phyloP scores from a whole-genome alignment of 92 coral and sea anemone species.

The Palythoa grandiflora region DNA sequence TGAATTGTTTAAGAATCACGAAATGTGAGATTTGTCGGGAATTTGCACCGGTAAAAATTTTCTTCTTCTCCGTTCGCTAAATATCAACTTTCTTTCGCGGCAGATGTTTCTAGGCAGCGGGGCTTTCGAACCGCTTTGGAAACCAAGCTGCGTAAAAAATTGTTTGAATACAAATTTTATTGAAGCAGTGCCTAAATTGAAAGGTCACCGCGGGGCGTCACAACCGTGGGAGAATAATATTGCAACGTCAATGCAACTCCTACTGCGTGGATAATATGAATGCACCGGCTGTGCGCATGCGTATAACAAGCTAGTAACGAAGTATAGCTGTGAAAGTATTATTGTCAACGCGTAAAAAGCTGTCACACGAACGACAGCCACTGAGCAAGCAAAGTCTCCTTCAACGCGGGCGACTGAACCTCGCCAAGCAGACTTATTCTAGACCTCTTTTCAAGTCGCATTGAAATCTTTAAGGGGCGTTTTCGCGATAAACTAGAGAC shows the following conservation, averaged over 20 bases:
- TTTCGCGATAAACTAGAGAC: neutral
- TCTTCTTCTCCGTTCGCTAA: neutral
- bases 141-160: constrained; percentile 83
- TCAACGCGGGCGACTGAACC: constrained; percentile 3
- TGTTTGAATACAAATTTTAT: constrained; percentile 93
- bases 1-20: neutral
- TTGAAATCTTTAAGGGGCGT: neutral
- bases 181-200: constrained; percentile 93
- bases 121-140: neutral
- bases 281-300: constrained; percentile 8
- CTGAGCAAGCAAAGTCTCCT: neutral
- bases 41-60: neutral
- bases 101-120: constrained; percentile 39
- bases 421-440: neutral
- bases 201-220: constrained; percentile 84
- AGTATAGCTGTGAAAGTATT: constrained; percentile 34
- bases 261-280: constrained; percentile 80
- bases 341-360: constrained; percentile 17
- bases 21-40: neutral
- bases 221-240: constrained; percentile 76
- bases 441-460: too few species aligned
- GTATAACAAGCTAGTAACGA: constrained; percentile 15
- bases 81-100: constrained; percentile 6
- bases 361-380: constrained; percentile 37
- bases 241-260: constrained; percentile 82